Percentiles rank a stretch among this genome's conserved stretches.
phyloP scores from a whole-genome alignment of 2,888 invertebrate species.

The Danaus chrysippus region DNA sequence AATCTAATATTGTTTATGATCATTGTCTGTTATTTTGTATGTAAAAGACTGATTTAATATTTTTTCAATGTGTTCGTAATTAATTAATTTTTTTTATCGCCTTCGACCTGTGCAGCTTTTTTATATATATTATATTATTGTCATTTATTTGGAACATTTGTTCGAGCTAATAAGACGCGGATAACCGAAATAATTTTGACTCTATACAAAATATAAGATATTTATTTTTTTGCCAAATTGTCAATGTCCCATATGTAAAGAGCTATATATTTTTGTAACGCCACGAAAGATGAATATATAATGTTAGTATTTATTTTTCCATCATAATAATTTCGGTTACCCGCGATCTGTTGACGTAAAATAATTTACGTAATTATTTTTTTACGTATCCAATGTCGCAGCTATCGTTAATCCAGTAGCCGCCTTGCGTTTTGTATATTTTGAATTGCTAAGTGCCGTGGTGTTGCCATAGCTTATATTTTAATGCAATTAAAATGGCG shows the following conservation, averaged over 20 bases:
- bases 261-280: constrained; percentile 17
- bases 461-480: constrained; percentile 55
- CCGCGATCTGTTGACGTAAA: constrained; percentile 11
- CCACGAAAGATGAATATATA: constrained; percentile 4
- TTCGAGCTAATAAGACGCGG: constrained; percentile 9
- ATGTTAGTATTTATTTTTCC: constrained; percentile 13
- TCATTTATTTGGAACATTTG: constrained; percentile 13
- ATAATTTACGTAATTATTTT: constrained; percentile 14
- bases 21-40: constrained; percentile 38
- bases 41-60: constrained; percentile 65
- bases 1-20: constrained; percentile 36
- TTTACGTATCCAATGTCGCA: constrained; percentile 25
- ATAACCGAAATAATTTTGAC: constrained; percentile 16
- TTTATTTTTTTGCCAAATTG: constrained; percentile 20
- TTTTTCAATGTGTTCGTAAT: constrained; percentile 48
- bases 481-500: constrained; percentile 66
- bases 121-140: constrained; percentile 18
- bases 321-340: constrained; percentile 26
- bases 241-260: not conserved
- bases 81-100: constrained; percentile 35
- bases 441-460: constrained; percentile 34
- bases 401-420: constrained; percentile 25
- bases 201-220: constrained; percentile 8
- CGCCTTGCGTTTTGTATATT: constrained; percentile 36
- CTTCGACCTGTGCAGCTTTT: constrained; percentile 31